A percentile compares a stretch with the other conserved stretches of the same genome.
Evolutionary conservation across 2,113 vertebrate genomes (phyloP).

Genomic region (Pangasianodon hypophthalmus): DNA sequence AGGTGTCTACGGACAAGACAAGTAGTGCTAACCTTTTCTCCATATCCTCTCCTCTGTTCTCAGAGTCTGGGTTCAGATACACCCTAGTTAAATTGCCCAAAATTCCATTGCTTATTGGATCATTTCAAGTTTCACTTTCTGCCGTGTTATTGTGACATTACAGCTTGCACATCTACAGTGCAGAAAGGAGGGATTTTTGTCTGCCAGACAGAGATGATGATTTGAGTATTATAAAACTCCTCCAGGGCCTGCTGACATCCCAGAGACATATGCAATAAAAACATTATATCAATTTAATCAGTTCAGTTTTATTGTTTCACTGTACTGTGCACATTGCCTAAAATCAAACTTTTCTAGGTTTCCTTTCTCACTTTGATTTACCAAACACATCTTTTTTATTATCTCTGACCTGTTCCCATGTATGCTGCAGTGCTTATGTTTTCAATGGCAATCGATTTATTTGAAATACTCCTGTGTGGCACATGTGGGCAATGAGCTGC

Average conservation of each 20-base stretch:
- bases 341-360: neutral
- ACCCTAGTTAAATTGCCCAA: neutral
- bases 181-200: conserved; percentile 23
- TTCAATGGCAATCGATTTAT: neutral
- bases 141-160: conserved; percentile 12
- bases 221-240: conserved; percentile 44
- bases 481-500: conserved; percentile 18
- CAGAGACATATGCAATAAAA: conserved; percentile 25
- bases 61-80: neutral
- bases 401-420: conserved; percentile 4
- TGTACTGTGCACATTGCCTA: neutral
- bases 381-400: conserved; percentile 9
- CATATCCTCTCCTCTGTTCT: neutral
- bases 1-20: neutral
- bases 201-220: conserved; percentile 35
- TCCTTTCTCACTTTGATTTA: neutral
- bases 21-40: neutral
- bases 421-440: neutral
- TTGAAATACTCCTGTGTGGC: conserved; percentile 2
- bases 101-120: conserved; percentile 10
- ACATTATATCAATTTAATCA: conserved; percentile 38
- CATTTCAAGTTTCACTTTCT: conserved; percentile 15
- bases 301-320: conserved; percentile 37
- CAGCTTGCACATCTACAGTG: conserved; percentile 10
- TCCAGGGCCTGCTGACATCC: conserved; percentile 26